Conservation (phyloP, 2,797 vertebrate species). For the Labeo calbasu region DNA sequence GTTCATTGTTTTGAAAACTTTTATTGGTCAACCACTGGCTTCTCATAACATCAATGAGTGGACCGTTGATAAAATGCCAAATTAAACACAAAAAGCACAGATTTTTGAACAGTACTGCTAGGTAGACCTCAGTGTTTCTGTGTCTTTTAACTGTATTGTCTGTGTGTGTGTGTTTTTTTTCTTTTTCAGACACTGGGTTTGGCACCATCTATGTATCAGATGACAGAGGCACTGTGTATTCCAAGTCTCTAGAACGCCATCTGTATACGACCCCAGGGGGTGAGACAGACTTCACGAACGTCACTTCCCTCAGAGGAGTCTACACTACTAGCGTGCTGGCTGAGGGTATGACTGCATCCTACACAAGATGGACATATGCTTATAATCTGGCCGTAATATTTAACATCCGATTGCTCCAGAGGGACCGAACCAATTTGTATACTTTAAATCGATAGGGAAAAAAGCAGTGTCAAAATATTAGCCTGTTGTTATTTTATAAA, state of each 20-base stretch:
- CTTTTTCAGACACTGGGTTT: conserved; percentile 82
- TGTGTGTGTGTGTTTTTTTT: neutral
- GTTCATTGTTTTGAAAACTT: neutral
- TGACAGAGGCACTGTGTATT: conserved; percentile 90
- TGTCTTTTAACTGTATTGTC: conserved; percentile 1
- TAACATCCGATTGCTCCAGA: neutral
- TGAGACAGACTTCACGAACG: conserved; percentile 93
- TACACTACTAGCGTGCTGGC: conserved; percentile 89
- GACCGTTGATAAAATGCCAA: neutral
- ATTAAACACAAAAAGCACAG: neutral
- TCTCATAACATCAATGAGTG: neutral
- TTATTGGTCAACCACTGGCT: neutral
- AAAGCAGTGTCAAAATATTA: neutral
- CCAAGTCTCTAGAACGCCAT: conserved; percentile 91
- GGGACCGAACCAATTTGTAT: neutral
- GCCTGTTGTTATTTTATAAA: neutral
- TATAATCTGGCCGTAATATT: neutral
- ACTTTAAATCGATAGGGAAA: neutral
- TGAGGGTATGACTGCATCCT: conserved; percentile 77
- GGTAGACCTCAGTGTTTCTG: neutral
- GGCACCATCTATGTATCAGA: conserved; percentile 95
- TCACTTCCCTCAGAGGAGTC: conserved; percentile 92
- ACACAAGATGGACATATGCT: neutral
- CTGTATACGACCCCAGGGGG: conserved; percentile 90
- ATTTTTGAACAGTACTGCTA: neutral